Base-by-base conservation (phyloP, 2,888 invertebrate genomes). In the Drosophila imparisetae region DNA sequence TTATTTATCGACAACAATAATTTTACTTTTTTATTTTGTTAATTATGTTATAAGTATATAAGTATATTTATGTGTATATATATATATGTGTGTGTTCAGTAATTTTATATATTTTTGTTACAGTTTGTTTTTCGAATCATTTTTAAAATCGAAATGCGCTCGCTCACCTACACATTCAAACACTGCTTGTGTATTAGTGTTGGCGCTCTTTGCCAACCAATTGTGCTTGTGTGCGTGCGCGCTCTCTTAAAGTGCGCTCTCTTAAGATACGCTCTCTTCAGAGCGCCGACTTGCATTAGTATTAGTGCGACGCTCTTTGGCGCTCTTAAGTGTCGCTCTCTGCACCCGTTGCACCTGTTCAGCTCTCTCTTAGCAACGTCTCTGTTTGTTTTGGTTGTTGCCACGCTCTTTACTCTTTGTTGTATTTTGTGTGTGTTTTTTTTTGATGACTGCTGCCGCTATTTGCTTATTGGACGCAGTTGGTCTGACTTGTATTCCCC, bases 391-490 rank as follows among this genome's bases (percentile, higher is more conserved):
- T 69, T 78, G 63, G 52, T 63, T 24, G 49, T 63, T 21, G 48
- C 29, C 40, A 32, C 54, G 48, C 80, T 72, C 75, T 83, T 66
- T 38, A 13, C 52, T 55, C 45, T 24, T 5, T 53, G 11, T 66
- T 73, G 63, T 66, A 2, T 50, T 45, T 45, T 50, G 3, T 29
- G 13, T 29, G 32, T n/a, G 21, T 21, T 32, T 29, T 30, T 40
- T 29, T 29, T 54, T 59, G 34, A 27, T 18, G 48, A 36, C 32
- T 40, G 54, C 52, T 57, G 66, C 62, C 85, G 89, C 70, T 66
- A 79, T 82, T 87, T 86, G 90, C 90, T 81, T 85, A 89, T 87
- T 85, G 90, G 85, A 77, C 64, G 52, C 54, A 64, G 57, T 49
- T 63, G 57, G 50, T 69, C 48, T 40, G 54, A 34, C 49, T 62